Evolutionary conservation across 2,888 invertebrate species (phyloP), one percentile per base, ranked within the genome.

Genomic region (Halictus quadricinctus): DNA sequence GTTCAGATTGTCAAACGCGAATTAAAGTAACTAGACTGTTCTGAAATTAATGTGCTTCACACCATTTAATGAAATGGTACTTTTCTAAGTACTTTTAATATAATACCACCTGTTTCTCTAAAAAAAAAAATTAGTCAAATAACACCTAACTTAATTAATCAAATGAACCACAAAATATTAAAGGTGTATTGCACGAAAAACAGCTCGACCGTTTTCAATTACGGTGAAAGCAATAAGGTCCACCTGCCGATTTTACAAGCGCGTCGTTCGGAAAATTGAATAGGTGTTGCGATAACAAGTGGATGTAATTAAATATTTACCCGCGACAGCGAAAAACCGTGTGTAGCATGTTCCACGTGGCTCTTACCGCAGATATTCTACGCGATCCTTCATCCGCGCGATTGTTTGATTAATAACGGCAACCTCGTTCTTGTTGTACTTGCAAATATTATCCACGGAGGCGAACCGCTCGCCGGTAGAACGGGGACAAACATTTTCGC

Each of bases 401-500:
- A 41, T 50, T 83, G 79, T 79, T 83, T 66, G 79, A 84, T 75
- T 76, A 79, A 79, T 84, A 84, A 83, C 72, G n/a, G 18, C 21
- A 46, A 72, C 76, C 76, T 46, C 76, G 46, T 73, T 79, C 84
- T 58, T 84, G 76, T 84, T 84, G 66, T 79, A 72, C 83, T 79
- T 83, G 84, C 84, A 84, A 84, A 84, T 84, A 84, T 83, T 83
- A 78, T 72, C 74, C 84, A 18, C 25, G 54, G 36, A 58, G 54
- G n/a, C 50, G 50, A 72, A 72, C 66, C 66, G 58, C 54, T 54
- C 36, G 76, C 43, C 76, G 43, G n/a, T 60, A 76, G 79, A 54
- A 76, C 79, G 84, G 78, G 29, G 66, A 83, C 79, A 84, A 84
- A 84, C 84, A 84, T 84, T 84, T 84, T 79, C 84, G 76, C 84